Conservation (phyloP, 2,888 invertebrate genomes). For the Pachydiplax longipennis region DNA sequence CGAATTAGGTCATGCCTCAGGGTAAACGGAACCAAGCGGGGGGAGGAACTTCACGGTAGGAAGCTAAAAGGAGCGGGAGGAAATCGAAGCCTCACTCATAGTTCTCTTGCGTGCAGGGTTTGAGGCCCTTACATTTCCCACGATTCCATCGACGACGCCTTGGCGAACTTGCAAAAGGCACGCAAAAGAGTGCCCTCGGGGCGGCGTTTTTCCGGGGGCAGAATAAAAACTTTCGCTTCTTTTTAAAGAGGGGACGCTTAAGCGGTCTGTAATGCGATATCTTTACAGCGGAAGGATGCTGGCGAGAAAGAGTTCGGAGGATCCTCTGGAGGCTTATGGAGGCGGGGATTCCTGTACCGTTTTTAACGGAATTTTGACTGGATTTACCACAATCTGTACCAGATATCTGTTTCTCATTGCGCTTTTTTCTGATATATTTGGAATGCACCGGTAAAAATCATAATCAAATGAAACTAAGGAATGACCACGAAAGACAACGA, state of each 20-base stretch:
- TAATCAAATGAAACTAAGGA: too few species aligned
- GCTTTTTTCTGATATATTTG: too few species aligned
- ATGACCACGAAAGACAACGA: too few species aligned
- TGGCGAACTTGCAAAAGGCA: neutral
- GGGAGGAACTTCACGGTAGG: neutral
- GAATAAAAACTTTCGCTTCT: neutral
- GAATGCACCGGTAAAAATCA: too few species aligned
- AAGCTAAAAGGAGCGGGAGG: neutral
- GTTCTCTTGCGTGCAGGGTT: conserved; percentile 14
- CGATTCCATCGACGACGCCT: conserved; percentile 16
- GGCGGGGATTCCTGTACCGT: too few species aligned
- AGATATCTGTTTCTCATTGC: too few species aligned
- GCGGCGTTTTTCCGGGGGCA: neutral
- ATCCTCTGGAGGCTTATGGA: neutral
- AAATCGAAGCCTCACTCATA: too few species aligned
- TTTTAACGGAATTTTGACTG: too few species aligned
- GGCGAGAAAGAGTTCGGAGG: neutral
- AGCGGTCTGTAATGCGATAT: neutral
- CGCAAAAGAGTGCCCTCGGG: neutral
- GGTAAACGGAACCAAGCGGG: neutral
- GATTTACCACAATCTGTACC: too few species aligned
- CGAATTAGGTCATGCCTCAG: conserved; percentile 30
- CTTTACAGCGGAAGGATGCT: neutral
- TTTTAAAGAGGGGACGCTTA: neutral
- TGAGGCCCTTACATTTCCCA: neutral